These are phyloP conservation scores for Eulemur rubriventer DNA, from an alignment of 2,797 vertebrate genomes.

Conservation along the genomic window DNA sequence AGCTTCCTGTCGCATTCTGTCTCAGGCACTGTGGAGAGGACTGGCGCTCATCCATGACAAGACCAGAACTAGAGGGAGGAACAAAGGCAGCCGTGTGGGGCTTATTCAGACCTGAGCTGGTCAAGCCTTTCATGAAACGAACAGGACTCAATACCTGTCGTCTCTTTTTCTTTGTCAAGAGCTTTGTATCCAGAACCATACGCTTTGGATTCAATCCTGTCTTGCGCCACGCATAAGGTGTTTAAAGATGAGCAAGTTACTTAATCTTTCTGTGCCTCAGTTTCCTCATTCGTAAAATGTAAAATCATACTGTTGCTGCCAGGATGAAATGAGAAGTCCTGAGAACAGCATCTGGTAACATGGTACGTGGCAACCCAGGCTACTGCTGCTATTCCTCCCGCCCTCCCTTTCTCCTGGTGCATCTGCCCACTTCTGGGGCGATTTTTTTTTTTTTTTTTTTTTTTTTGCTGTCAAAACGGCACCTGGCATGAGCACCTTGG, in stretches of 20 bases:
- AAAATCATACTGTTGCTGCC: not conserved
- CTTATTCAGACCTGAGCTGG: not conserved
- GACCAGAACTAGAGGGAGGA: not conserved
- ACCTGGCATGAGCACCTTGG: not conserved
- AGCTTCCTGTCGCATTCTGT: not conserved
- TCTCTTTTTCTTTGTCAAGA: not conserved
- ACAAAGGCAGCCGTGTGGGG: not conserved
- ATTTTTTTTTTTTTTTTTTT: conserved; percentile 41
- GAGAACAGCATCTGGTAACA: not conserved
- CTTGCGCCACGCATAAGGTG: not conserved
- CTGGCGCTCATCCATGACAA: not conserved
- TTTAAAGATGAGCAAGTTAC: not conserved
- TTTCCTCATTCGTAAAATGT: not conserved
- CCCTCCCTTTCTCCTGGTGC: not conserved
- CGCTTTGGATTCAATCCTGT: not conserved
- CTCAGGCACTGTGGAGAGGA: not conserved
- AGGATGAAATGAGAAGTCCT: not conserved
- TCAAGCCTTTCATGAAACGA: not conserved
- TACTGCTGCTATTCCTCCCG: not conserved
- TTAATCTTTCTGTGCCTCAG: not conserved
- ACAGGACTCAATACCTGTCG: not conserved
- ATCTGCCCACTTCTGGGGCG: not conserved
- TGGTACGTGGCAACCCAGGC: not conserved
- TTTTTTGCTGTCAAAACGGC: not conserved
- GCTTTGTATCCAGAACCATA: not conserved